Conservation (phyloP, 1,140 invertebrate species). For the Vollenhovia emeryi region DNA sequence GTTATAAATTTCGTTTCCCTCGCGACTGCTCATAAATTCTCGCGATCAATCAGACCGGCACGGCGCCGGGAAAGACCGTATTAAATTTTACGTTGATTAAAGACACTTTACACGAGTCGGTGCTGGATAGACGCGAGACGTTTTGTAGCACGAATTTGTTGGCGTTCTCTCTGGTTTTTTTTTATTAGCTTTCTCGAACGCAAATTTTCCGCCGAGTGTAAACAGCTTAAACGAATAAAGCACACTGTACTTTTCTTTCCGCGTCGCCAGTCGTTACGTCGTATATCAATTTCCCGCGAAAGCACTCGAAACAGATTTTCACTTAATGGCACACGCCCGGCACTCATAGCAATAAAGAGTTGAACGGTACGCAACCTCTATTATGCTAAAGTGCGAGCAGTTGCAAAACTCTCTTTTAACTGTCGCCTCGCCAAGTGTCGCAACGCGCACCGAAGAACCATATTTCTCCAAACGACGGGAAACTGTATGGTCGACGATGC, state of each 20-base stretch:
- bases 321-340: conserved; percentile 19
- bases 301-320: conserved; percentile 50
- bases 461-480: conserved; percentile 34
- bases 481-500: not conserved
- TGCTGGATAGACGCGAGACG: not conserved
- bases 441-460: conserved; percentile 11
- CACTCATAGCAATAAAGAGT: conserved; percentile 24
- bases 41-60: not conserved
- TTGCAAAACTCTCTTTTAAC: conserved; percentile 50
- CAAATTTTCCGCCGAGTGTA: conserved; percentile 4
- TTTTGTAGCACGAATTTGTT: not conserved
- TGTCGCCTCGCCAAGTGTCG: conserved; percentile 22
- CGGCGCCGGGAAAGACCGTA: not conserved
- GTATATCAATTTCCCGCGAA: conserved; percentile 41
- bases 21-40: not conserved
- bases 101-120: not conserved
- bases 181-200: not conserved
- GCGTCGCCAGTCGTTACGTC: not conserved
- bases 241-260: conserved; percentile 19
- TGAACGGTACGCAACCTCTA: conserved; percentile 24
- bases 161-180: not conserved
- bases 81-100: not conserved
- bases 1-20: not conserved
- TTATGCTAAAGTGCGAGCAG: conserved; percentile 41
- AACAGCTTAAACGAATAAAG: conserved; percentile 8